Evolutionary conservation across 2,113 vertebrate species (phyloP), one percentile per base, ranked within the genome.

Genomic region (Kryptolebias marmoratus): DNA sequence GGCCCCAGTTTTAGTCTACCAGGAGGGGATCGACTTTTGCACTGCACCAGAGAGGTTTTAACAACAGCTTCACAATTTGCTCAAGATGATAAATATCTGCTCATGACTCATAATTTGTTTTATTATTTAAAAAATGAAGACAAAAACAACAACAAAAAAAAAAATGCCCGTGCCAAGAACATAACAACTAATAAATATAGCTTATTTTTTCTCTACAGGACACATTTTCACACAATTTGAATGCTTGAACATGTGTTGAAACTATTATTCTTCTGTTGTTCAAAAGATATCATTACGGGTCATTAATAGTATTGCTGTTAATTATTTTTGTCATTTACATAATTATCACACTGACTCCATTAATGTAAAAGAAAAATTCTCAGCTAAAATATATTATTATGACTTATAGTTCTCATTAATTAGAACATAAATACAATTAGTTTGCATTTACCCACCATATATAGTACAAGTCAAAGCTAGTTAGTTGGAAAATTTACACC

Each of bases 11-110:
- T 44, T 3, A 47, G 55, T 61, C 50, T 13, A 15, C 61, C 48
- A 74, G 77, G 75, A 81, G 53, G 55, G 28, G 39, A 45, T 30
- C 59, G 49, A 73, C 68, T 11, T 14, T n/a, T 70, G 59, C 30
- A 66, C 65, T 48, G 48, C 16, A 7, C 65, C 57, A 7, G 50
- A 71, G 59, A 47, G 42, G 48, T 68, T 30, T 66, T 59, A 58
- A 71, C 28, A 39, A 63, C 16, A 56, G 42, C 12, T n/a, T 65
- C 63, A 57, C 57, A 49, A 56, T 48, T 64, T 69, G 53, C 11
- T 3, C 31, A 47, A 16, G 64, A 54, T 14, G 47, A 54, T 47
- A 64, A 39, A 22, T 27, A n/a, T 73, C 16, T 53, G 59, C 66
- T 45, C 16, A 30, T 16, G 11, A 68, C 39, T 18, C 56, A 18